phyloP scores from a whole-genome alignment of 1,140 invertebrate genomes.

The Callitettix versicolor region DNA sequence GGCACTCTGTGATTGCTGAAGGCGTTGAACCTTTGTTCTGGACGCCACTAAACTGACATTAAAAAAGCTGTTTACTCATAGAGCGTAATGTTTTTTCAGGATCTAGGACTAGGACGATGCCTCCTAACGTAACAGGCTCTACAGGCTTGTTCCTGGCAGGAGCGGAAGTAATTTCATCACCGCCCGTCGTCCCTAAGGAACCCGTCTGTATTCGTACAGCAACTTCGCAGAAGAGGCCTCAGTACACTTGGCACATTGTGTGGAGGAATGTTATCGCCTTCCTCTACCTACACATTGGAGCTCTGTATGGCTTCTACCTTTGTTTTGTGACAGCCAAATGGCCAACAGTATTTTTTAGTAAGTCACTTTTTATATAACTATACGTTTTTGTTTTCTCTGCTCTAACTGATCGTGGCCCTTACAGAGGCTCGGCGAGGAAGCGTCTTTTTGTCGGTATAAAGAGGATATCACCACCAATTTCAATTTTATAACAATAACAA shows the following conservation, averaged over 20 bases:
- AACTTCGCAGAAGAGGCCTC: slow-evolving; percentile 20
- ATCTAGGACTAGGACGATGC: slow-evolving; percentile 21
- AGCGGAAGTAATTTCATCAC: slow-evolving; percentile 28
- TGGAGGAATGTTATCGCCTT: slow-evolving; percentile 62
- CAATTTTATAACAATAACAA: no score
- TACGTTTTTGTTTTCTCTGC: no score
- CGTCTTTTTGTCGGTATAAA: no score
- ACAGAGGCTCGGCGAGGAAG: no score
- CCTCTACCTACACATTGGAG: slow-evolving; percentile 46
- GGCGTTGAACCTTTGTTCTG: no score
- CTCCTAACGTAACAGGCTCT: slow-evolving; percentile 29
- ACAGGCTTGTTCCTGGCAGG: slow-evolving; percentile 30
- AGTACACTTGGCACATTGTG: slow-evolving; percentile 50
- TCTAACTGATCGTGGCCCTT: no score
- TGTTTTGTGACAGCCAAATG: slow-evolving; percentile 38
- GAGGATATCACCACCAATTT: no score
- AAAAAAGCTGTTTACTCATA: no score
- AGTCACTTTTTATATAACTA: no score
- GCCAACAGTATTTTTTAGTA: slow-evolving; percentile 42
- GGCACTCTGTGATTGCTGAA: no score
- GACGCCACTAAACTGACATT: no score
- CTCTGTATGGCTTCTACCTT: slow-evolving; percentile 52
- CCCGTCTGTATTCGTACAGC: slow-evolving; percentile 2
- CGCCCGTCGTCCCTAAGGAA: background rate
- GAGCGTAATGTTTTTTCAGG: no score